Evolutionary conservation across 2,888 invertebrate species (phyloP).

Genomic region (Steinernema carpocapsae): DNA sequence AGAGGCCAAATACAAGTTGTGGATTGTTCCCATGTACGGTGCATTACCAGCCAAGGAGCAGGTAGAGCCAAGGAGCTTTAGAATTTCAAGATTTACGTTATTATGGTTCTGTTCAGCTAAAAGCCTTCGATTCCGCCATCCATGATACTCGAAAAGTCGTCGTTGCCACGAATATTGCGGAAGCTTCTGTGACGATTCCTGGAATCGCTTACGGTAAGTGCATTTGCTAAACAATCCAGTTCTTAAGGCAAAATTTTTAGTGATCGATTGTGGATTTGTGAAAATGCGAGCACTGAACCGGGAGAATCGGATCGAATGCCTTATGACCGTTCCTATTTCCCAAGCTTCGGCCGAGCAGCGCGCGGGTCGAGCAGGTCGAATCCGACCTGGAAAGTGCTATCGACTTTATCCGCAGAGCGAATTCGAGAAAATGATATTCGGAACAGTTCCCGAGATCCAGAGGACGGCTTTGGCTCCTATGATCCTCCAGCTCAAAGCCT

Average conservation of each 20-base stretch:
- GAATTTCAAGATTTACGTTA: neutral
- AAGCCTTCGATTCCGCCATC: conserved; percentile 68
- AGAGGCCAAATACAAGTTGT: conserved; percentile 60
- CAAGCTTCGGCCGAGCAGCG: conserved; percentile 88
- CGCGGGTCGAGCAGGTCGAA: conserved; percentile 88
- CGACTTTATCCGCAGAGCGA: conserved; percentile 76
- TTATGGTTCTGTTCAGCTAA: conserved; percentile 61
- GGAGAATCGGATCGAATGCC: conserved; percentile 76
- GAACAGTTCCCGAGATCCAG: conserved; percentile 89
- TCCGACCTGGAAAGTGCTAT: conserved; percentile 83
- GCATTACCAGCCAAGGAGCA: conserved; percentile 77
- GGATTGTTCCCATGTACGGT: conserved; percentile 88
- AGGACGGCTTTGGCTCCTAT: conserved; percentile 84
- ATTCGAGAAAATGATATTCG: conserved; percentile 76
- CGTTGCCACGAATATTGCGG: conserved; percentile 93
- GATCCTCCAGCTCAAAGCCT: conserved; percentile 86
- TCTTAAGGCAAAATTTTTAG: conserved; percentile 72
- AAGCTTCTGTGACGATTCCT: conserved; percentile 92
- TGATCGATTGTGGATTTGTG: conserved; percentile 93
- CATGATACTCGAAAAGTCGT: conserved; percentile 81
- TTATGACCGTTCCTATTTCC: conserved; percentile 75
- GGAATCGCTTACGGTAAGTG: conserved; percentile 85
- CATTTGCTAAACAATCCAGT: neutral
- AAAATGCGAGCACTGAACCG: conserved; percentile 89
- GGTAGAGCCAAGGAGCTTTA: conserved; percentile 37